Evolutionary conservation across 1,140 invertebrate genomes (phyloP), one percentile per base, ranked within the genome.

Genomic region (Holcopasites calliopsidis): DNA sequence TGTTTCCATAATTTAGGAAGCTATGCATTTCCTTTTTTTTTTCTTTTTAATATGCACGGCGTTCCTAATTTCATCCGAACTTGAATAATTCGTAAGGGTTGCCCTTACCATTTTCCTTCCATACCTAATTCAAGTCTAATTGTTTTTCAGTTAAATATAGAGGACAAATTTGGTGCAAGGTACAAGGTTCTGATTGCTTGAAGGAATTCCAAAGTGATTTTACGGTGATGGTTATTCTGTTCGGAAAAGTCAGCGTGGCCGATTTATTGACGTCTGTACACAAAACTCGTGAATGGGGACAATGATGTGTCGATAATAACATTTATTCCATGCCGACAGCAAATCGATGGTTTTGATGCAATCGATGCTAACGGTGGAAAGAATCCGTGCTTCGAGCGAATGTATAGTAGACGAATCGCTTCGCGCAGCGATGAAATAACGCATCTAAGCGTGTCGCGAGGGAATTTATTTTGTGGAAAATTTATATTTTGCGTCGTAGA

Each of bases 341-440:
- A 75, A 75, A 68, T 75, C 73, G 65, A 75, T 75, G 16, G 40
- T 50, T 50, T 68, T 50, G 64, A 75, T 58, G 72, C 33, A 50
- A 75, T 60, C 62, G 54, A 69, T 38, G 26, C 18, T 21, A 31
- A 0, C 33, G 38, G 26, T 28, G 60, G 64, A 61, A 52, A 44
- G 61, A 54, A 47, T 72, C 13, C 26, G 11, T 40, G 16, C 4
- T 31, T 13, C 23, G 3, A 23, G 3, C 18, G 18, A 38, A 61
- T 13, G 18, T 21, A 23, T 21, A 21, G 16, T 13, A 2, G 8
- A 8, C 6, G 13, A 50, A 3, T 3, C 62, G 7, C 18, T 28
- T 28, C 21, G 10, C 11, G 58, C 13, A 11, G 16, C 18, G 3
- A 28, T 10, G 16, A 16, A 5, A 40, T 2, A 2, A 2, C 10